Conservation (phyloP, 2,797 vertebrate genomes). For the Decapterus maruadsi region DNA sequence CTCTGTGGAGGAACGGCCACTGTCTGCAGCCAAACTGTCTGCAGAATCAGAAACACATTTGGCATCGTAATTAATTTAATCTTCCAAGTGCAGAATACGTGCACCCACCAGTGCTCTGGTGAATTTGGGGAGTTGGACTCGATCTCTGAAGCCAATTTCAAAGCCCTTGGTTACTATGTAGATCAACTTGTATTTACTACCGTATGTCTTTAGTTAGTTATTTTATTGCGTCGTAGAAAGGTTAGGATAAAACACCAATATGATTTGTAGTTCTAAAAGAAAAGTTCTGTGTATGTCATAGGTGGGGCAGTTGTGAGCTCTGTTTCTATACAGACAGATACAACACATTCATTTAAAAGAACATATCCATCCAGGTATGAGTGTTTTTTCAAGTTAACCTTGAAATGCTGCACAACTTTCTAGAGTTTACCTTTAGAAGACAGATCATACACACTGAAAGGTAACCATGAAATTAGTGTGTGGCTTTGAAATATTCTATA, state of each 20-base stretch:
- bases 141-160: conserved; percentile 15
- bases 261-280: neutral
- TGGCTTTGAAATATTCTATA: neutral
- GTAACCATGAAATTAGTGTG: neutral
- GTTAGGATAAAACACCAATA: conserved; percentile 2
- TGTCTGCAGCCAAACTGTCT: conserved; percentile 84
- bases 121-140: conserved; percentile 25
- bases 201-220: neutral
- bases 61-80: conserved; percentile 9
- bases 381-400: conserved; percentile 1
- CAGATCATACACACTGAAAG: neutral
- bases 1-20: conserved; percentile 86
- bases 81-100: conserved; percentile 35
- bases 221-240: neutral
- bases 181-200: conserved; percentile 9
- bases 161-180: conserved; percentile 9
- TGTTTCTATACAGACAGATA: neutral
- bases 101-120: neutral
- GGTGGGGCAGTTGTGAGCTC: neutral
- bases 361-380: neutral
- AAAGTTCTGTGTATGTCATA: neutral
- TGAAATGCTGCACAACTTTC: neutral
- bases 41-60: conserved; percentile 60
- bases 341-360: neutral
- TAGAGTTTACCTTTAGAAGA: neutral